These are phyloP conservation scores for Neolamprologus falcicula DNA, from an alignment of 2,113 vertebrate species.

Conservation along the genomic window DNA sequence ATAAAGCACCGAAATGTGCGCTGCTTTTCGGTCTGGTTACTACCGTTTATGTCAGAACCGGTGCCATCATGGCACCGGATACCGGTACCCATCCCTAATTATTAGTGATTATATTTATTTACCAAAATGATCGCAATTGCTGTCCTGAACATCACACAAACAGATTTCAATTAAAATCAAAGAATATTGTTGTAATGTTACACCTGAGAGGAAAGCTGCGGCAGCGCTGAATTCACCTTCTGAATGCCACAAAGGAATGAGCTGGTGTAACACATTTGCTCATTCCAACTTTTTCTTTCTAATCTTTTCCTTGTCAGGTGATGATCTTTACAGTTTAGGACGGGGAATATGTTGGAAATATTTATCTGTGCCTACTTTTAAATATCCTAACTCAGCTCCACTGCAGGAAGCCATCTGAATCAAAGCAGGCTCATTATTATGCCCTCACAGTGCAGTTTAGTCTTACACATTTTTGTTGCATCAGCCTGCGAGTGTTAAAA, in stretches of 20 bases:
- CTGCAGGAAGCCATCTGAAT: background rate
- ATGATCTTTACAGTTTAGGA: background rate
- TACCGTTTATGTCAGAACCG: too few species aligned
- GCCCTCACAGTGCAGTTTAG: background rate
- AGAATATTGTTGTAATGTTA: background rate
- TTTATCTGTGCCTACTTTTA: background rate
- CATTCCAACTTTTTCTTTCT: background rate
- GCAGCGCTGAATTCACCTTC: background rate
- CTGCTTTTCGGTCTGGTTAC: too few species aligned
- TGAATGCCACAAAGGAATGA: background rate
- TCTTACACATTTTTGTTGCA: conserved; percentile 18
- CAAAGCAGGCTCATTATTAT: conserved; percentile 25
- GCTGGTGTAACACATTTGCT: background rate
- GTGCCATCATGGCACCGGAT: too few species aligned
- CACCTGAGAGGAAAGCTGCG: background rate
- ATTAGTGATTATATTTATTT: background rate
- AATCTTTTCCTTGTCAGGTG: background rate
- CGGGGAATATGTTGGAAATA: background rate
- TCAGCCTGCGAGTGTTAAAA: background rate
- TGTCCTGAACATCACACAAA: background rate
- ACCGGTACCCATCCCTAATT: background rate
- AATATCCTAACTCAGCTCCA: background rate
- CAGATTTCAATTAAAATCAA: background rate
- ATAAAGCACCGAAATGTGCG: too few species aligned
- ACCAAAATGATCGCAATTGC: background rate